Base-by-base conservation (phyloP, 2,797 vertebrate species). In the Aeoliscus strigatus region DNA sequence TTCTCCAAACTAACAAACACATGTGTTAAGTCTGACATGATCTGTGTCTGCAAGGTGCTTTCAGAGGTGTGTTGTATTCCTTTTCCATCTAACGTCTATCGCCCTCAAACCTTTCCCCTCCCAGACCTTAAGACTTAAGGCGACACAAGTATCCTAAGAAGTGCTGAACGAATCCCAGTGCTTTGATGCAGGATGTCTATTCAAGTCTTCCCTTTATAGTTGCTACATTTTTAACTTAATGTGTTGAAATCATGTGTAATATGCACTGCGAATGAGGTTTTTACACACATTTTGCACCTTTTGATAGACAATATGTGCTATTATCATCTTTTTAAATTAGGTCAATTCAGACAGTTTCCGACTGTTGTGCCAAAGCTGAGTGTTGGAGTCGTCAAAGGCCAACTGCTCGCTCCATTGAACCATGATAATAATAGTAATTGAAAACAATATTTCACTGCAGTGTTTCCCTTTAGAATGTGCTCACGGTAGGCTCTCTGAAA, bases 281-380 rank as follows among this genome's bases (percentile, higher is more conserved):
- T 62, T 39, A 27, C 55, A 54, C 25, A 5, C 0, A 10, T 41
- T 49, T 42, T 55, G 70, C 60, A 57, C 37, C 34, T 62, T 81
- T 51, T 72, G 39, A 77, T 66, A 64, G 39, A 52, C 56, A 29
- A 50, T 13, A 32, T 60, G 54, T 62, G 57, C 46, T 75, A 35
- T 52, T 51, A 25, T 36, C 13, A 48, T 31, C 31, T 49, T 60
- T 58, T 40, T 39, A 8, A 10, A 30, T 40, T 32, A 14, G 56
- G 24, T 58, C 21, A 46, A 65, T 69, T 51, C 15, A 37, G 41
- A 67, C 34, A 35, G 25, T 37, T 14, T 15, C 46, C 66, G 57
- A 56, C 47, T 81, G 71, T 82, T 83, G 90, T 93, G 92, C 92
- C 91, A 93, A 94, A 92, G 91, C 84, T 87, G 84, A 21, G 18